Evolutionary conservation across 1,140 invertebrate species (phyloP).

Genomic region (Brachionus calyciflorus): DNA sequence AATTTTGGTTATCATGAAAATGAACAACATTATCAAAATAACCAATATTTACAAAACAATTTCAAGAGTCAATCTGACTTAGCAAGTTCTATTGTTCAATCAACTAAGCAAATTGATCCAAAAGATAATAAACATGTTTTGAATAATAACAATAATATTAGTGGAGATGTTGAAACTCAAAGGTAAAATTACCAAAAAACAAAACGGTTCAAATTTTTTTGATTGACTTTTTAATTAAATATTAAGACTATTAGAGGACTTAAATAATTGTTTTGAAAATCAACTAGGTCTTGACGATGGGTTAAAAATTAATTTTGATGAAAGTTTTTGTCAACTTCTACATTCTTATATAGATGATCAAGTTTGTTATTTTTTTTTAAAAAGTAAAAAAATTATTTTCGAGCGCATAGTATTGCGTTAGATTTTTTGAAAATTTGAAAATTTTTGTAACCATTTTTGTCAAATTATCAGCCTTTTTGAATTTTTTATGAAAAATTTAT

Average conservation of each 20-base stretch:
- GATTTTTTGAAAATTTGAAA: too few relatives aligned
- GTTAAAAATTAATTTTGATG: constrained; percentile 30
- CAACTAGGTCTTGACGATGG: not conserved
- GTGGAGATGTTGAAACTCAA: not conserved
- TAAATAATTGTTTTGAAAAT: constrained; percentile 19
- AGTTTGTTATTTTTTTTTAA: not conserved
- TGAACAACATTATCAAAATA: not conserved
- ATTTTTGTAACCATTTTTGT: too few relatives aligned
- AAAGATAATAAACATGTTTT: not conserved
- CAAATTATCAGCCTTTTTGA: too few relatives aligned
- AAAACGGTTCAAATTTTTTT: too few relatives aligned
- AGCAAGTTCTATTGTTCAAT: not conserved
- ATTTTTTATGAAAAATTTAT: too few relatives aligned
- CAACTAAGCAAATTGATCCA: not conserved
- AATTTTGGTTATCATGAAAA: not conserved
- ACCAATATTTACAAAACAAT: not conserved
- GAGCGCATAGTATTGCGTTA: too few relatives aligned
- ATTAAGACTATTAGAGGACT: constrained; percentile 3
- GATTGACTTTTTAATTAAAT: too few relatives aligned
- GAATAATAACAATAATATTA: not conserved
- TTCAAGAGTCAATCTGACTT: constrained; percentile 34
- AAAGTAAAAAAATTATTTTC: not conserved
- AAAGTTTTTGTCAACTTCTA: not conserved
- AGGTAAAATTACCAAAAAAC: not conserved
- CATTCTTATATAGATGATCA: not conserved